A percentile compares a stretch with the other conserved stretches of the same genome.
phyloP scores from a whole-genome alignment of 2,888 invertebrate species.

The Scaptodrosophila latifasciaeformis region DNA sequence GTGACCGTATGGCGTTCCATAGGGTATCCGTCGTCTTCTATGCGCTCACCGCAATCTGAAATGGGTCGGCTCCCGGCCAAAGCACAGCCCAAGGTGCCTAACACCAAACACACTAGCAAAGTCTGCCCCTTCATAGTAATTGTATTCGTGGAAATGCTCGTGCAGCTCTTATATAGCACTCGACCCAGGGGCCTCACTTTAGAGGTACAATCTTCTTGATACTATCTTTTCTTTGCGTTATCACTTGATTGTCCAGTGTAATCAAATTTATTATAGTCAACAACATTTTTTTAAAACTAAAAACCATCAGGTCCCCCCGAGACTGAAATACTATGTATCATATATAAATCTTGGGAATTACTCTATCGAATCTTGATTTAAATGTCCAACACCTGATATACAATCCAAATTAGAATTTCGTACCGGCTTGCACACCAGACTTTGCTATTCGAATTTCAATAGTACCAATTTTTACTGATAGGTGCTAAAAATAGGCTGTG shows the following conservation, averaged over 20 bases:
- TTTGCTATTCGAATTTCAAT: no score
- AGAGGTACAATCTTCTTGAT: neutral
- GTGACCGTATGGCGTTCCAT: conserved; percentile 82
- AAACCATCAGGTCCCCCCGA: neutral
- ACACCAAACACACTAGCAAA: conserved; percentile 27
- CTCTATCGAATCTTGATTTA: no score
- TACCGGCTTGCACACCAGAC: no score
- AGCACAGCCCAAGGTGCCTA: conserved; percentile 29
- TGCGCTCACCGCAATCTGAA: conserved; percentile 66
- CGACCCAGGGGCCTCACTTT: neutral
- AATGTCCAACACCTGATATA: no score
- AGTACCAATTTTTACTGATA: no score
- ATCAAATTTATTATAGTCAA: conserved; percentile 29
- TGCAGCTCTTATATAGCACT: neutral
- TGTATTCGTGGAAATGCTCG: conserved; percentile 33
- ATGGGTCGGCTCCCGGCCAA: conserved; percentile 48
- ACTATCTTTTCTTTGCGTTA: conserved; percentile 12
- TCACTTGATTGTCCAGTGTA: conserved; percentile 32
- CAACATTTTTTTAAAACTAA: neutral
- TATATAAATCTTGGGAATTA: neutral
- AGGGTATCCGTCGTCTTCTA: conserved; percentile 76
- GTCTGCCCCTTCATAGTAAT: conserved; percentile 36
- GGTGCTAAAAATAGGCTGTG: no score
- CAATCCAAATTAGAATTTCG: no score
- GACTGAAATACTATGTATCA: no score